Conservation (phyloP, 2,797 vertebrate species). For the Otus scops region DNA sequence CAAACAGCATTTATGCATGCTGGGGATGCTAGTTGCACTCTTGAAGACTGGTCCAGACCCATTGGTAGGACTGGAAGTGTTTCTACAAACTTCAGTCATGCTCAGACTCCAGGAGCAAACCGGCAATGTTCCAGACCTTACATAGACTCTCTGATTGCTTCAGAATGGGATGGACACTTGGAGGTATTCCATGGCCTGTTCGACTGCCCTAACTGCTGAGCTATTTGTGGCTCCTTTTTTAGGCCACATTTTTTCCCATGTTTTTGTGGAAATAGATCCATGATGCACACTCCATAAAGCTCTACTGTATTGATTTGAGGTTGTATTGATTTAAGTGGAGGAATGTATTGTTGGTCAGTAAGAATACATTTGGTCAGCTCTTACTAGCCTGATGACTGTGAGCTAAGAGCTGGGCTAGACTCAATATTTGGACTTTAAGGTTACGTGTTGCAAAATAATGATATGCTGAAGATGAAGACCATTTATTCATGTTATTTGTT, state of each 20-base stretch:
- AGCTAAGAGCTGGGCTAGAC: background rate
- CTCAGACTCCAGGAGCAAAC: background rate
- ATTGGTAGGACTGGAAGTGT: background rate
- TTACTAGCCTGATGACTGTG: background rate
- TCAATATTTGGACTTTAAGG: background rate
- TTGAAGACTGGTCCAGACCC: background rate
- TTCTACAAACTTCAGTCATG: background rate
- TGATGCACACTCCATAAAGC: background rate
- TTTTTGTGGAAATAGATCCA: background rate
- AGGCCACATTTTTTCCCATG: background rate
- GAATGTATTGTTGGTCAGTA: background rate
- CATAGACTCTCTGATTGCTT: background rate
- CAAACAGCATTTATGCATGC: background rate
- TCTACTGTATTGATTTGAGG: background rate
- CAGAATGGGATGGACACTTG: background rate
- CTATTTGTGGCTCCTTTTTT: background rate
- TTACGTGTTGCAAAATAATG: constrained; percentile 7
- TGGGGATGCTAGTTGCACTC: background rate
- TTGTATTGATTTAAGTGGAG: background rate
- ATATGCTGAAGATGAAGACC: background rate
- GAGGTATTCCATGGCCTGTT: background rate
- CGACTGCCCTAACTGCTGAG: background rate
- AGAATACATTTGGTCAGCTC: background rate
- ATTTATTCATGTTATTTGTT: background rate
- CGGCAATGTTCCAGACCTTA: background rate